Evolutionary conservation across 2,797 vertebrate genomes (phyloP), one percentile per base, ranked within the genome.

Genomic region (Chelon labrosus): DNA sequence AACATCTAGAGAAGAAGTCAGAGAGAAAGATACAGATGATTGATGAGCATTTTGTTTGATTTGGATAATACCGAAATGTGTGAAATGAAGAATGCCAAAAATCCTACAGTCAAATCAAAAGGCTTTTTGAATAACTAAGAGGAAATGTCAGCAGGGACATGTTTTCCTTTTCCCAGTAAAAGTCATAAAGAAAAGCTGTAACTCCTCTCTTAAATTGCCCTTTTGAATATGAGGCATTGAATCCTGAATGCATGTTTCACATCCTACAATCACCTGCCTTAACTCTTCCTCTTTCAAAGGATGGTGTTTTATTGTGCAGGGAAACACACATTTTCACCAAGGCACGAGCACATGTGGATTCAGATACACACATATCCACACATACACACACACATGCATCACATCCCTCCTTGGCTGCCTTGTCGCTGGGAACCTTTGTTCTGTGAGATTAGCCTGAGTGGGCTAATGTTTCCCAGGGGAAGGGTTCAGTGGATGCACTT

Each of bases 401-500:
- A 56, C 73, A 82, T 79, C 79, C 72, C 89, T 93, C 76, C 86
- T 92, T 93, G 90, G 90, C 91, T 90, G 89, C 86, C 84, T 91
- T 90, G 90, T 91, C 86, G 84, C 91, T 90, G 89, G 93, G 92
- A 91, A 91, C 92, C 92, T 94, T 94, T 95, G 94, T 94, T 95
- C 93, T 94, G 92, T 91, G 90, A 94, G 92, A 95, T 95, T 95
- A 94, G 93, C 91, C 91, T 93, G 93, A 94, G 92, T 93, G 91
- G 92, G 93, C 93, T 94, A 94, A 95, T 94, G 93, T 94, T 95
- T 95, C 93, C 94, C 93, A 91, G 91, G 93, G 94, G 94, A 95
- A 93, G 92, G 88, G 93, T 94, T 94, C 91, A 88, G 92, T 93
- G 92, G 94, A 93, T 94, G 94, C 93, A 94, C 93, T 95, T 93